Evolutionary conservation across 1,140 invertebrate genomes (phyloP), one percentile per base, ranked within the genome.

Genomic region (Lepeophtheirus salmonis): DNA sequence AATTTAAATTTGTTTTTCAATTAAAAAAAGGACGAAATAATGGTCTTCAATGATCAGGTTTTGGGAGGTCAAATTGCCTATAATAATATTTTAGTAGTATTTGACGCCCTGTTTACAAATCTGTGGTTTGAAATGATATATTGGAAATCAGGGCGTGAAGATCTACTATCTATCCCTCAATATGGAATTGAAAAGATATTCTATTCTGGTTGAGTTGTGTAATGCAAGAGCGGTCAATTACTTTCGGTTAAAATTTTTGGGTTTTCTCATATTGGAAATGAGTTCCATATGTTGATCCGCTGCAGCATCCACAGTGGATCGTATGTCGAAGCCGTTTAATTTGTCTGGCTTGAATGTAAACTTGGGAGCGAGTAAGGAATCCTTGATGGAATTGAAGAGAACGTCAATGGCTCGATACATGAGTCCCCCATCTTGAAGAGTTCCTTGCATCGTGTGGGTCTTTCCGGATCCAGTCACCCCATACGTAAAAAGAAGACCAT

Each of bases 391-490:
- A 70, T 94, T 94, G 67, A 97, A 97, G 51, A 97, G 76, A 2
- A 88, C 83, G 72, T 96, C 87, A 2, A 97, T 74, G 69, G 82
- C 85, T 48, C 91, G 76, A 0, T 89, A 88, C 71, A 95, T 79
- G 51, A 95, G 80, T 4, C 90, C 90, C 49, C 80, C 80, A 67
- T 91, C 81, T 10, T 81, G 13, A 14, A 50, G n/a, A 17, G 20
- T 56, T 13, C 79, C 89, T 10, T 83, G 89, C 84, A 97, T 92
- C 1, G 91, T 97, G 67, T 82, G 90, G 0, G 94, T 97, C 74
- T 97, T 78, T 0, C 94, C 94, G 64, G 90, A 95, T 1, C 89
- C 89, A 2, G 92, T 97, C 1, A 97, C 86, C 20, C 94, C 92
- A 70, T 97, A 97, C 0, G 90, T 89, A 69, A 97, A 96, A 3